Base-by-base conservation (phyloP, 2,797 vertebrate species). In the Labeo calbasu region DNA sequence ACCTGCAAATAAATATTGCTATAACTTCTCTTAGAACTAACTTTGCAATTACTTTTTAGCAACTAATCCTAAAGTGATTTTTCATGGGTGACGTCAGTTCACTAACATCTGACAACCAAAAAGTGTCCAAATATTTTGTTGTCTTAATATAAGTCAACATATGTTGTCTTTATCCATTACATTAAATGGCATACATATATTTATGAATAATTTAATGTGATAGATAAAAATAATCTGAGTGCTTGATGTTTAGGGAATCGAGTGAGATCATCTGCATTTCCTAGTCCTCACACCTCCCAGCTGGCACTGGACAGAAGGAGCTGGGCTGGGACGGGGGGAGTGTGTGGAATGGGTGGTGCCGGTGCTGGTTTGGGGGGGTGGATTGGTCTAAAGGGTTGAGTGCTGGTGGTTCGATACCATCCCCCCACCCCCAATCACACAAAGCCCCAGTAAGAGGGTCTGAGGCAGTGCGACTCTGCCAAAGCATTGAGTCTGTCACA, bases 261-360 rank as follows among this genome's bases (percentile, higher is more conserved):
- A 53, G 86, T 84, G 86, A 88, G 85, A 88, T 88, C 83, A 86
- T 88, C 87, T 86, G 87, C 83, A 83, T 87, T 82, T 87, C 78
- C 89, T 86, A 86, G 83, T 82, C 83, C 55, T 86, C 72, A 87
- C 86, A 89, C 87, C 87, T 89, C 87, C 89, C 88, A 87, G 87
- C 89, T 88, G 87, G 85, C 87, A 88, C 53, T 82, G 87, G 87
- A 89, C 89, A 89, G 85, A 89, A 89, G 89, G 89, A 79, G 71
- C n/a, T 46, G 28, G 66, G 70, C 48, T 68, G 76, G 48, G 43
- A 46, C 9, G 43, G 68, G 78, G 77, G 55, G 57, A 48, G 48
- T 36, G 57, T 66, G 72, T 84, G 81, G 84, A 78, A 77, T 65
- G 84, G 87, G 82, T 81, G 53, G 82, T 84, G 75, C 75, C 53